These are phyloP conservation scores for Heliconius aoede DNA, from an alignment of 2,888 invertebrate genomes.

Conservation along the genomic window DNA sequence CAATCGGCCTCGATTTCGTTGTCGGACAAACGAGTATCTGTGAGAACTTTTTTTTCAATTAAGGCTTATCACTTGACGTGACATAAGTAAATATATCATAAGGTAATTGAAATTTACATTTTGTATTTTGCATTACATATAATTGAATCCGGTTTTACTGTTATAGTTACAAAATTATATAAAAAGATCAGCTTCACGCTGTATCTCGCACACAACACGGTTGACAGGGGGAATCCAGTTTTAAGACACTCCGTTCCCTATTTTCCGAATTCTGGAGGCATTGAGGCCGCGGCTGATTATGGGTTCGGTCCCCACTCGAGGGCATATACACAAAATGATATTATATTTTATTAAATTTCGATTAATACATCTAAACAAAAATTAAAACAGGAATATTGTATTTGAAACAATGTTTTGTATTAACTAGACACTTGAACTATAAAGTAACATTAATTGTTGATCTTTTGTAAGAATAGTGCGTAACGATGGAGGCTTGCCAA, in stretches of 20 bases:
- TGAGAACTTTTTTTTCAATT: constrained; percentile 49
- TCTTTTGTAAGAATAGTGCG: constrained; percentile 46
- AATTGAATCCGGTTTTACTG: neutral
- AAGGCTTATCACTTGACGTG: constrained; percentile 43
- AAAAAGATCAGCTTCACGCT: too few relatives aligned
- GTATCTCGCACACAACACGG: neutral
- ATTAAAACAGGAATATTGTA: neutral
- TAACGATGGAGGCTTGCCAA: constrained; percentile 46
- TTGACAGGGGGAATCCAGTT: neutral
- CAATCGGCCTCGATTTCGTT: constrained; percentile 52
- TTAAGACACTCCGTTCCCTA: too few relatives aligned
- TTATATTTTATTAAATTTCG: neutral
- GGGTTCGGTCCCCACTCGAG: too few relatives aligned
- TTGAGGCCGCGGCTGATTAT: too few relatives aligned
- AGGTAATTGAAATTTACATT: constrained; percentile 25
- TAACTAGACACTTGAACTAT: constrained; percentile 25
- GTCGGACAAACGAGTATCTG: constrained; percentile 46
- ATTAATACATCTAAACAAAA: neutral
- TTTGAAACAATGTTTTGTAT: neutral
- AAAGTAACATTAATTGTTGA: constrained; percentile 43
- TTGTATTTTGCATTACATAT: neutral
- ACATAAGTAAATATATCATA: constrained; percentile 45
- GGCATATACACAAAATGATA: neutral
- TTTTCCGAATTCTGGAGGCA: too few relatives aligned
- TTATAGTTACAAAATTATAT: neutral